Conservation (phyloP, 2,113 vertebrate species). For the Aspidoscelis tigris region DNA sequence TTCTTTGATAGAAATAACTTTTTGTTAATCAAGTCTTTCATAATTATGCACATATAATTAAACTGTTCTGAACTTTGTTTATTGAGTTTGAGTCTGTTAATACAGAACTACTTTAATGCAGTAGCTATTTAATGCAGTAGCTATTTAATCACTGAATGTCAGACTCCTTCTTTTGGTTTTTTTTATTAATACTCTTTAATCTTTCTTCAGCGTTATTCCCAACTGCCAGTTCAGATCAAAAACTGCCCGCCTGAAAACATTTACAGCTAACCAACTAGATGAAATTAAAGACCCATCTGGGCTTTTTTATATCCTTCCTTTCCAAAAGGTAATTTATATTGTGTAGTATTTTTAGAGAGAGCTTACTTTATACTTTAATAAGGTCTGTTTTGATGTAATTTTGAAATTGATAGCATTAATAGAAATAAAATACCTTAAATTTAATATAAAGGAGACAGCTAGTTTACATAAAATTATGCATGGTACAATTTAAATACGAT, state of each 20-base stretch:
- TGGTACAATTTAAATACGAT: not conserved
- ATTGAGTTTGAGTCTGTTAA: no score
- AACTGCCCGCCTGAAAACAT: constrained; percentile 95
- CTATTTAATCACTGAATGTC: no score
- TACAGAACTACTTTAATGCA: no score
- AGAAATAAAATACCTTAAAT: not conserved
- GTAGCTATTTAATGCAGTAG: no score
- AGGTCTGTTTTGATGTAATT: not conserved
- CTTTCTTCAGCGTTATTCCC: constrained; percentile 86
- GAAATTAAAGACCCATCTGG: constrained; percentile 98
- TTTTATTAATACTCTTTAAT: no score
- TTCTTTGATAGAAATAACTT: no score
- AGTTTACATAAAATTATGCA: not conserved
- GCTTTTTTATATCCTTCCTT: constrained; percentile 96
- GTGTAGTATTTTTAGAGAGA: not conserved
- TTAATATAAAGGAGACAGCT: not conserved
- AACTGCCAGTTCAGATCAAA: constrained; percentile 98
- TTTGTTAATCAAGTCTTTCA: no score
- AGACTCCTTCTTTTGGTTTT: no score
- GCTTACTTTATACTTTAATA: not conserved
- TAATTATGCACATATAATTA: no score
- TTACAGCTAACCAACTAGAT: constrained; percentile 96
- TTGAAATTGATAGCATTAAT: not conserved
- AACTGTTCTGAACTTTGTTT: no score
- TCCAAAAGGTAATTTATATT: constrained; percentile 87